These are phyloP conservation scores for Tretioscincus oriximinensis DNA, from an alignment of 2,113 vertebrate species.

Conservation along the genomic window DNA sequence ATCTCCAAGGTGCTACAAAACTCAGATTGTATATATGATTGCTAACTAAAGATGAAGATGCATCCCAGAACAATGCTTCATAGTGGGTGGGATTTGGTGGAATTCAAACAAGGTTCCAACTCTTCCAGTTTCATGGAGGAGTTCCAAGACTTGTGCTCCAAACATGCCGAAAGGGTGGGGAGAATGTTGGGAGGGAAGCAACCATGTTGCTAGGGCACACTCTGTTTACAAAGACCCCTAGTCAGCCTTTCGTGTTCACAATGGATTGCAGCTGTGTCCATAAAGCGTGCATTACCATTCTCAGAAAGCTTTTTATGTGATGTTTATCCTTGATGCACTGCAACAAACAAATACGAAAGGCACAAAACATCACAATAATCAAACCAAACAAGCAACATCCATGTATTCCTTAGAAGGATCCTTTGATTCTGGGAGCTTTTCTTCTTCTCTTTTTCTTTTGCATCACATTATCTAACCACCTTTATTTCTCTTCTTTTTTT, in stretches of 20 bases:
- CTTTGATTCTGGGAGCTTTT: slow-evolving; percentile 23
- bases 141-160: neutral
- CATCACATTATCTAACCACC: neutral
- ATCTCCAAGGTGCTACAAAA: too few relatives aligned
- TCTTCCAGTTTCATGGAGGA: neutral
- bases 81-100: neutral
- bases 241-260: slow-evolving; percentile 28
- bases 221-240: slow-evolving; percentile 29
- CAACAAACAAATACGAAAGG: neutral
- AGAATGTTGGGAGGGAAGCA: slow-evolving; percentile 5
- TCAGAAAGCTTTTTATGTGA: slow-evolving; percentile 9
- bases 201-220: slow-evolving; percentile 12
- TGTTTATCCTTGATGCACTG: neutral
- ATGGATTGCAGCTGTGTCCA: neutral
- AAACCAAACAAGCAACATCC: neutral
- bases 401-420: slow-evolving; percentile 26
- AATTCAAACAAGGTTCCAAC: neutral
- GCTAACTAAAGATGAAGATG: neutral
- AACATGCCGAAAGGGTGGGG: slow-evolving; percentile 30
- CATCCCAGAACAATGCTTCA: neutral
- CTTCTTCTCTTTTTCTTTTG: slow-evolving; percentile 17
- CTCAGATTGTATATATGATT: neutral
- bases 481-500: neutral
- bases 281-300: neutral
- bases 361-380: neutral